A percentile compares a stretch with the other conserved stretches of the same genome.
Conservation (phyloP, 2,797 vertebrate genomes). For the Kryptolebias ocellatus region DNA sequence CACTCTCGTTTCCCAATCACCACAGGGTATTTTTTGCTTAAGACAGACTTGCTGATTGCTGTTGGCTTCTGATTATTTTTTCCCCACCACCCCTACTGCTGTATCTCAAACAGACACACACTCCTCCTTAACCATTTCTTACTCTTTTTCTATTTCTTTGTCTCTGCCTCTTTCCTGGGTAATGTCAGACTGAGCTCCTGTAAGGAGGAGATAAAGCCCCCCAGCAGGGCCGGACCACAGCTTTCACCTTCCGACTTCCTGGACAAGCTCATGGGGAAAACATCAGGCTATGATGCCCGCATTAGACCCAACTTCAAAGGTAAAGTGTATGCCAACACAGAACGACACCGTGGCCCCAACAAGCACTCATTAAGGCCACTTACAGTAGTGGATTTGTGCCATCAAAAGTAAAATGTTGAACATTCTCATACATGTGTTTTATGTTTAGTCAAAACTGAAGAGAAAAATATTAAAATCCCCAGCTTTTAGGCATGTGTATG, state of each 20-base stretch:
- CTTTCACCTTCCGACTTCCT: slow-evolving; percentile 95
- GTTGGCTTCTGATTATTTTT: slow-evolving; percentile 37
- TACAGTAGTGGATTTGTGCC: too few relatives aligned
- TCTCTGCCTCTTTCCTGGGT: slow-evolving; percentile 41
- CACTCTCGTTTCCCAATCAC: slow-evolving; percentile 50
- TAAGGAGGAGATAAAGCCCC: slow-evolving; percentile 89
- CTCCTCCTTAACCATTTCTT: slow-evolving; percentile 33
- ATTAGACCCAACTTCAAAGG: slow-evolving; percentile 98
- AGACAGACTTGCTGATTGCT: slow-evolving; percentile 57
- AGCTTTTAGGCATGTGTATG: too few relatives aligned
- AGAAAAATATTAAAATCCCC: too few relatives aligned
- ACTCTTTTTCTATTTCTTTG: slow-evolving; percentile 33
- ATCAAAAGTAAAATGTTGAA: too few relatives aligned
- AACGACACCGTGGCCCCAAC: slow-evolving; percentile 21
- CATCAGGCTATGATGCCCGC: slow-evolving; percentile 93
- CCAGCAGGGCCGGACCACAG: slow-evolving; percentile 75
- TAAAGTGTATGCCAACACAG: slow-evolving; percentile 60
- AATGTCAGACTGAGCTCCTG: slow-evolving; percentile 87
- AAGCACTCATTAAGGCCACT: slow-evolving; percentile 1
- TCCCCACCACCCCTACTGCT: slow-evolving; percentile 27
- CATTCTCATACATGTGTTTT: too few relatives aligned
- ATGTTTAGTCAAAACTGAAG: too few relatives aligned
- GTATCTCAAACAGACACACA: slow-evolving; percentile 23
- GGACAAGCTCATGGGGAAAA: slow-evolving; percentile 96
- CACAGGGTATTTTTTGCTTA: slow-evolving; percentile 53